phyloP scores from a whole-genome alignment of 2,113 vertebrate genomes.

The Hemiprocne comata region DNA sequence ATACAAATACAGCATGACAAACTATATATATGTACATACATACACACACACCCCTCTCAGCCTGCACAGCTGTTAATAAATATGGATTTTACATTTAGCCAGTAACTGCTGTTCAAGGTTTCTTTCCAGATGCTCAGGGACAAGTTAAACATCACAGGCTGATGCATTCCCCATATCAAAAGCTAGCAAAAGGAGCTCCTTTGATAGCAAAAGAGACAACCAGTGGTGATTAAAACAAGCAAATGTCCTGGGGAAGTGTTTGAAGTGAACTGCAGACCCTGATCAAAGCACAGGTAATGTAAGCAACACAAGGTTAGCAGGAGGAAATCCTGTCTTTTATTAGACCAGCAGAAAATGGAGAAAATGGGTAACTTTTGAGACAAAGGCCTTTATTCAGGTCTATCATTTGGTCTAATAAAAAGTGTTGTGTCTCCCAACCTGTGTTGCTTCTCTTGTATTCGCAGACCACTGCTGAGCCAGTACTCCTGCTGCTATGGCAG shows the following conservation, averaged over 20 bases:
- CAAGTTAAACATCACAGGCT: background rate
- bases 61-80: constrained; percentile 11
- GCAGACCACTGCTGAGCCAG: background rate
- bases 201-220: constrained; percentile 17
- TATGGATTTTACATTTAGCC: background rate
- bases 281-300: constrained; percentile 8
- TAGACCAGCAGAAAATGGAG: background rate
- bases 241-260: background rate
- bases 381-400: background rate
- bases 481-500: background rate
- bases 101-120: background rate
- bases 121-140: background rate
- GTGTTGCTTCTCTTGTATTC: background rate
- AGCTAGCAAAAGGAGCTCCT: constrained; percentile 14
- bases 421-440: background rate
- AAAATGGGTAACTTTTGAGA: background rate
- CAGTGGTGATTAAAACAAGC: constrained; percentile 30
- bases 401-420: background rate
- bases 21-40: background rate
- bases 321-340: background rate
- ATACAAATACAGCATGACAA: background rate
- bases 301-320: background rate
- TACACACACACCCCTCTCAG: background rate
- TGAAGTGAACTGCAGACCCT: constrained; percentile 9
- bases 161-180: background rate